Base-by-base conservation (phyloP, 2,888 invertebrate species). In the Panzeria rudis region DNA sequence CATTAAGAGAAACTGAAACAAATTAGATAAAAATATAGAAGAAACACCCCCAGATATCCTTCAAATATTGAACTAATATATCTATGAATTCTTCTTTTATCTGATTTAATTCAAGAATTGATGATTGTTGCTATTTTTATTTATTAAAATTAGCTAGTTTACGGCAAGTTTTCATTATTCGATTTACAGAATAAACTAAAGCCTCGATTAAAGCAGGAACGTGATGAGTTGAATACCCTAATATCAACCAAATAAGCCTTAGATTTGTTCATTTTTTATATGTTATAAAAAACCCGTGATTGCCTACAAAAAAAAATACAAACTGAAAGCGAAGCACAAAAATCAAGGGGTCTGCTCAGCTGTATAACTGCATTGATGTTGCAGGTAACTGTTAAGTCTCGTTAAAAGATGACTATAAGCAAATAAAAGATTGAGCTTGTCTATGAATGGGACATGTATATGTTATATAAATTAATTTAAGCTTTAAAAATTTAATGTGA, bases 361-460 rank as follows among this genome's bases (percentile, higher is more conserved):
- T 29, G 29, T 29, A 4, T 29, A 29, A 4, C 29, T 29, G 2
- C 5, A 29, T 5, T 29, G 5, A 29, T 29, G 29, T 5, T 5
- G 29, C 32, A 20, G 32, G 6, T 6, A 17, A 23, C 50, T 20
- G 20, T 50, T 50, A 68, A 50, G 20, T 13, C 50, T 8, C 17
- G 17, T 32, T 25, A 47, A 47, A 17, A 32, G 17, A 47, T 64
- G 29, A 11, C 17, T 29, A n/a, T 3, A 29, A 29, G 9, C 44
- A n/a, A 64, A 64, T 64, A 47, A 47, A 41, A n/a, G 17, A 44
- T 47, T 44, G 3, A 23, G 3, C 41, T 15, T 62, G 23, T 44
- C 66, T 20, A 13, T 47, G 13, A 47, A 9, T 47, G 25, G 2
- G 64, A 17, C 17, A 47, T 3, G 17, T 44, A 25, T 29, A 29